Conservation (phyloP, 2,888 invertebrate genomes). For the Hybos culiciformis region DNA sequence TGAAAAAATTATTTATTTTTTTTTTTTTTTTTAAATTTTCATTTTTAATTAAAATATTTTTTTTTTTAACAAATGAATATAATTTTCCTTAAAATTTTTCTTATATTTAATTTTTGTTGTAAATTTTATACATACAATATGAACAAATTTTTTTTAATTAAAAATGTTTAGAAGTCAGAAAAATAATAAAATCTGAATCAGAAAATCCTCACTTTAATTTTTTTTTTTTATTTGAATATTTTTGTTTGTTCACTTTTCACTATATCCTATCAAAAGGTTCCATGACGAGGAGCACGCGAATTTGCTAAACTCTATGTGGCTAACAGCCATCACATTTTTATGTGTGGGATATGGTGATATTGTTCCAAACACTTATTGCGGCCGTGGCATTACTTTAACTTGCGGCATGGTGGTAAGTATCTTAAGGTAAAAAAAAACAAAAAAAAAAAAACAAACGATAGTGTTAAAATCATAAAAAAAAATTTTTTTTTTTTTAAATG, state of each 20-base stretch:
- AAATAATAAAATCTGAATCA: too few species aligned
- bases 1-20: too few species aligned
- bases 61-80: too few species aligned
- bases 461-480: conserved; percentile 9
- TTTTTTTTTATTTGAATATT: conserved; percentile 11
- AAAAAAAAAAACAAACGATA: conserved; percentile 8
- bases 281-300: conserved; percentile 98
- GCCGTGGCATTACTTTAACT: conserved; percentile 94
- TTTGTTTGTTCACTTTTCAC: conserved; percentile 34
- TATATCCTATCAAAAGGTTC: conserved; percentile 57
- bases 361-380: conserved; percentile 99
- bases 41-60: too few species aligned
- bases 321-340: conserved; percentile 99
- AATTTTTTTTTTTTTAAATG: conserved; percentile 11
- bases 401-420: conserved; percentile 98
- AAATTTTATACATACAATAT: too few species aligned
- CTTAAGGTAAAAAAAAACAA: conserved; percentile 15
- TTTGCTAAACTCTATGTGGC: conserved; percentile 99
- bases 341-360: conserved; percentile 99
- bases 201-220: too few species aligned
- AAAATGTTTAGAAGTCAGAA: too few species aligned
- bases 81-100: too few species aligned
- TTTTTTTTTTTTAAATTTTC: too few species aligned
- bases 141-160: too few species aligned
- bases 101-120: too few species aligned